A percentile compares a stretch with the other conserved stretches of the same genome.
phyloP scores from a whole-genome alignment of 64 coral and sea anemone species.

The Dendrophyllia cribrosa region DNA sequence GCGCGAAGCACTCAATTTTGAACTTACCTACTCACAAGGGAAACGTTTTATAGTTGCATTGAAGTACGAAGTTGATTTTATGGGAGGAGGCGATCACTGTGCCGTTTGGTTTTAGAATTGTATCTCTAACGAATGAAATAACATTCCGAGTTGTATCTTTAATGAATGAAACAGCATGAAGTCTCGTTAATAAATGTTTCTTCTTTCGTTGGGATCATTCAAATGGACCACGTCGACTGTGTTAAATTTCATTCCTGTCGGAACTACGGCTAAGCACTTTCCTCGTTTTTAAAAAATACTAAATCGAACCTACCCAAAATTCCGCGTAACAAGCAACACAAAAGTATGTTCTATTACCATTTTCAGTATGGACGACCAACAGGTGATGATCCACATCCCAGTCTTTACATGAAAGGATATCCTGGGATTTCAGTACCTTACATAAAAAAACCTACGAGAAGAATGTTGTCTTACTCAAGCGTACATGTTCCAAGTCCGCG shows the following conservation, averaged over 20 bases:
- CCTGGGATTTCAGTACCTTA: constrained; percentile 5
- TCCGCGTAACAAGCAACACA: background rate
- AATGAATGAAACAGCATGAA: background rate
- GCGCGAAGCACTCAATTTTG: background rate
- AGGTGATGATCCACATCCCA: constrained; percentile 40
- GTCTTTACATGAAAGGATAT: constrained; percentile 51
- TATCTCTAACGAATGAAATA: background rate
- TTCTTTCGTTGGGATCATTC: constrained; percentile 3
- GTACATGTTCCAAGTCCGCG: background rate
- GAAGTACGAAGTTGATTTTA: background rate
- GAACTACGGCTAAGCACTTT: background rate
- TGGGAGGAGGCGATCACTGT: constrained; percentile 48
- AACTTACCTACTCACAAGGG: background rate
- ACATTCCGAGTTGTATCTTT: background rate
- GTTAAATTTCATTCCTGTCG: constrained; percentile 10
- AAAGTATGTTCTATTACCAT: constrained; percentile 58
- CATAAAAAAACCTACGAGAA: constrained; percentile 14
- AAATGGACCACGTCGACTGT: constrained; percentile 24
- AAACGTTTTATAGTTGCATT: background rate
- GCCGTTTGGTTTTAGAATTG: background rate
- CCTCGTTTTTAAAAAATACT: background rate
- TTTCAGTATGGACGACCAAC: constrained; percentile 52
- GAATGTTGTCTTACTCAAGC: background rate
- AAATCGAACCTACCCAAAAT: background rate
- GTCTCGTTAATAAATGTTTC: background rate